These are phyloP conservation scores for Drosophila buzzatii DNA, from an alignment of 2,888 invertebrate species.

Conservation along the genomic window DNA sequence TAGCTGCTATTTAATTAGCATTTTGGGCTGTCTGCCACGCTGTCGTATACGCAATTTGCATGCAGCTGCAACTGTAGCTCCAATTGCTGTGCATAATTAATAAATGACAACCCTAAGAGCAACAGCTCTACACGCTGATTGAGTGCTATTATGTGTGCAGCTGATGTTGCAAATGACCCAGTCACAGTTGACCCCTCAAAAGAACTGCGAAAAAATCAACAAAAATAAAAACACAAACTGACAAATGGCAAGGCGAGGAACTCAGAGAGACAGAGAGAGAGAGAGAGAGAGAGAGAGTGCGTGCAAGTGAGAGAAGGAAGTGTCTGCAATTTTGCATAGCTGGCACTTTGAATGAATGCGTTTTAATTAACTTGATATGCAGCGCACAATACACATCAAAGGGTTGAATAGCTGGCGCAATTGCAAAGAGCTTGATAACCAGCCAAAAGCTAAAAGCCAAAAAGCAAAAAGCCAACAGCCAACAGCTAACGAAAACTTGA, in stretches of 20 bases:
- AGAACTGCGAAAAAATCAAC: neutral
- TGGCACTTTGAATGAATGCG: slow-evolving; percentile 65
- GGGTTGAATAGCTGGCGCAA: slow-evolving; percentile 28
- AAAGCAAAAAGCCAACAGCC: slow-evolving; percentile 2
- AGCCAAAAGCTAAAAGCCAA: slow-evolving; percentile 1
- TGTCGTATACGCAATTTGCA: slow-evolving; percentile 55
- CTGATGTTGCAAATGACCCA: slow-evolving; percentile 46
- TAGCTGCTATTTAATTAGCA: slow-evolving; percentile 42
- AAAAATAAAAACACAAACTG: slow-evolving; percentile 16
- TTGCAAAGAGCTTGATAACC: slow-evolving; percentile 33
- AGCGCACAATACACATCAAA: slow-evolving; percentile 39
- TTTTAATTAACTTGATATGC: slow-evolving; percentile 66
- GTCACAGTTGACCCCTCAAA: slow-evolving; percentile 41
- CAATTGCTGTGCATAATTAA: slow-evolving; percentile 52
- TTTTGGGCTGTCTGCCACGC: slow-evolving; percentile 17
- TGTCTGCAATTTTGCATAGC: slow-evolving; percentile 59
- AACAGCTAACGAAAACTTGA: slow-evolving; percentile 10
- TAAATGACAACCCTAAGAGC: slow-evolving; percentile 41
- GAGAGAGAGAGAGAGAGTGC: neutral
- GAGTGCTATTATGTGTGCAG: slow-evolving; percentile 49
- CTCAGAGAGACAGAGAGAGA: neutral
- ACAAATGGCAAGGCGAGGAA: slow-evolving; percentile 14
- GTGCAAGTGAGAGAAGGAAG: slow-evolving; percentile 8
- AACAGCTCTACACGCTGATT: slow-evolving; percentile 42
- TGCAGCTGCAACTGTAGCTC: neutral